Conservation (phyloP, 1,140 invertebrate species). For the Globodera rostochiensis region DNA sequence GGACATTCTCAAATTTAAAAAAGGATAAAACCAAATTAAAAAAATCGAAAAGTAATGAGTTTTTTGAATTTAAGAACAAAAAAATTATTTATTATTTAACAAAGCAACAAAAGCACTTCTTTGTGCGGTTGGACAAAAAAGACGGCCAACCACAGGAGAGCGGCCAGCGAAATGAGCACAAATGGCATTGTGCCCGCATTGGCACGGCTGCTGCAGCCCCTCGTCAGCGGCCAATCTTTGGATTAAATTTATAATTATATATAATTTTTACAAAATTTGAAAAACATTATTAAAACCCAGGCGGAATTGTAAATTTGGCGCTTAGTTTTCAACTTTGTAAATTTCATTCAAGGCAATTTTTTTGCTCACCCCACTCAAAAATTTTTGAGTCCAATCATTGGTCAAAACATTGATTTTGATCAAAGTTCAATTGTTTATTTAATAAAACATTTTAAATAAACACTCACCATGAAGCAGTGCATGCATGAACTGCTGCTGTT, state of each 20-base stretch:
- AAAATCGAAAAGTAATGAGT: too few species aligned
- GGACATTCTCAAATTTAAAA: constrained; percentile 45
- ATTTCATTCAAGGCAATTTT: too few species aligned
- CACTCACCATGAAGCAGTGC: not conserved
- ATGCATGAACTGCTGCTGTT: not conserved
- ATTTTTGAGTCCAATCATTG: not conserved
- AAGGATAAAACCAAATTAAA: not conserved
- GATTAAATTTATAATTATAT: too few species aligned
- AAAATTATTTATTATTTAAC: too few species aligned
- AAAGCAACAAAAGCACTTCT: constrained; percentile 68
- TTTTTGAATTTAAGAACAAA: too few species aligned
- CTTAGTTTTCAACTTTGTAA: too few species aligned
- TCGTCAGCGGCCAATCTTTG: constrained; percentile 10
- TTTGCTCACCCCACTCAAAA: not conserved
- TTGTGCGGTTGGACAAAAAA: constrained; percentile 91
- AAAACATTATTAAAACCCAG: not conserved
- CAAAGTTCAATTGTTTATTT: not conserved
- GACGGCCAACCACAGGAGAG: constrained; percentile 79
- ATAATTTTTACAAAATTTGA: not conserved
- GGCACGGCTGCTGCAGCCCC: constrained; percentile 32
- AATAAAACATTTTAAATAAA: not conserved
- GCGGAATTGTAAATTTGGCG: too few species aligned
- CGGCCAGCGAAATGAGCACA: constrained; percentile 38
- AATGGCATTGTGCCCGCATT: constrained; percentile 36
- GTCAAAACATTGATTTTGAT: too few species aligned